Base-by-base conservation (phyloP, 2,888 invertebrate genomes). In the Myopa tessellatipennis region DNA sequence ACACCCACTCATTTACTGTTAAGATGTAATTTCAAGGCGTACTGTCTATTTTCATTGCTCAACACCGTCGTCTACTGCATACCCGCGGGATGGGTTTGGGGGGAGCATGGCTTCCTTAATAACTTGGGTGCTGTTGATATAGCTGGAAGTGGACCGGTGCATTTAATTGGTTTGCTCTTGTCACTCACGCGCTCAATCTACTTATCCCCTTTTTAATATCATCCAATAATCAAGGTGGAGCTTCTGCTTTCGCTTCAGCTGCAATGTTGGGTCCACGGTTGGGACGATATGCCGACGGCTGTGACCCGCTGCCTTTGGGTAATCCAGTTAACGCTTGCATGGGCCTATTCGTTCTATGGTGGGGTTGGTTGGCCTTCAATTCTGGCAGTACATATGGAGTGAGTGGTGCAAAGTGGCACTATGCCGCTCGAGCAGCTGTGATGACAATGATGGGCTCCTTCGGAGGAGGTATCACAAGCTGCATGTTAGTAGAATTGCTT, bases 331-430 rank as follows among this genome's bases (percentile, higher is more conserved):
- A 97, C 86, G 96, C 96, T 0, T 94, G 96, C 45, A 94, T 97
- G 93, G 97, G 97, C 0, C 92, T 97, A 14, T 97, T 97, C 86
- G 96, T 97, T 60, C 90, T 97, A 0, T 97, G 97, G 97, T 98
- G 98, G 98, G 98, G 98, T 0, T 98, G 98, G 98, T 90, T 98
- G 75, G 97, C 97, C 0, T 98, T 98, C 87, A 97, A 97, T 89
- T 97, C 97, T 73, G 98, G 98, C 16, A 96, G 96, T 82, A 95
- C 95, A 71, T 95, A 95, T 84, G 95, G 95, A 77, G 93, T 89
- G 3, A 89, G 94, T 80, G 96, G 95, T 0, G 92, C 94, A 6
- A 95, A 95, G 87, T 98, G 97, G 97, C 95, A 96, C 87, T 96
- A 96, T 86, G 96, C 97, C 0, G 96, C 96, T 0, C 91, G 95